Evolutionary conservation across 2,113 vertebrate species (phyloP), one percentile per base, ranked within the genome.

Genomic region (Pluvianellus socialis): DNA sequence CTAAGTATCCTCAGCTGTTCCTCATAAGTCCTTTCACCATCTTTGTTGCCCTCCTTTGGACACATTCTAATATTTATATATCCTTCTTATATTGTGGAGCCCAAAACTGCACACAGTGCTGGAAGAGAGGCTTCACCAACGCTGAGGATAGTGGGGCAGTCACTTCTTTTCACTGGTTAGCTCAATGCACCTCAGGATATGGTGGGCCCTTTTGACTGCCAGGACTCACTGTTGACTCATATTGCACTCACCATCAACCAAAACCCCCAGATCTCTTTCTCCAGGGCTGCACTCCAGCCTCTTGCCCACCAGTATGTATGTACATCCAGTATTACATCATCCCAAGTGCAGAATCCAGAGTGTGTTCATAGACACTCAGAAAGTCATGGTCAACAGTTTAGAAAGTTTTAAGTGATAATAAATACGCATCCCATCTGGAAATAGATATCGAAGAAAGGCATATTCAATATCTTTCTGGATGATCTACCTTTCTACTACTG

Each of bases 301-400:
- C n/a, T 67, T 3, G 0, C 53, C 28, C 20, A 6, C 8, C n/a
- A 42, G 0, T 67, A 15, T 13, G 8, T 58, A 23, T 16, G 30
- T 26, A 55, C 14, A 28, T 45, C 10, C 23, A 16, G 4, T 32
- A 27, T 35, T 55, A 24, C 12, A 14, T 23, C 2, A 2, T 32
- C 9, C 9, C 47, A 52, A 23, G 30, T 20, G 24, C 68, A 74
- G 40, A 80, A 35, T 61, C 26, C 14, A 49, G n/a, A 53, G 13
- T 14, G 15, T 59, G 45, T n/a, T 42, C 4, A 14, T 6, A 42
- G 33, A 65, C 8, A 59, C 44, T 49, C 71, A 28, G 10, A 33
- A 70, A 53, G n/a, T 53, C 45, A 53, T 8, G 2, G 14, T 32
- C 33, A 80, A 76, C 14, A 30, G 30, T 0, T 4, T 10, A 63